Conservation (phyloP, 1,140 invertebrate species). For the Monochamus saltuarius region DNA sequence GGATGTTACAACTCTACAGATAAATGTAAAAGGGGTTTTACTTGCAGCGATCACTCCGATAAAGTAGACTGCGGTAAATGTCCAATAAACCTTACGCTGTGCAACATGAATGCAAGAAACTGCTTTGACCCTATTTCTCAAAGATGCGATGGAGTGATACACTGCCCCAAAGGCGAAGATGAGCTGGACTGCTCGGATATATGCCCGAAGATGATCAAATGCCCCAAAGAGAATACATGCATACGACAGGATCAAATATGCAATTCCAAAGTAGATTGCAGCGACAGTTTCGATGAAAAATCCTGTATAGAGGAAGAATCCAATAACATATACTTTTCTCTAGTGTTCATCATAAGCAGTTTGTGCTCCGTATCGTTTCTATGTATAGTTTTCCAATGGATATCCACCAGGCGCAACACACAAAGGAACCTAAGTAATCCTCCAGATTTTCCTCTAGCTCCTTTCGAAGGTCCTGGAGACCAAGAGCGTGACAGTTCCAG, state of each 20-base stretch:
- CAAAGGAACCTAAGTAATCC: neutral
- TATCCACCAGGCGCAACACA: neutral
- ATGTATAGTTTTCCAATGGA: slow-evolving; percentile 9
- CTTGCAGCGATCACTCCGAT: slow-evolving; percentile 12
- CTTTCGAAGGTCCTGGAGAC: slow-evolving; percentile 23
- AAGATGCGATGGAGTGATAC: slow-evolving; percentile 20
- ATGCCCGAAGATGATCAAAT: slow-evolving; percentile 27
- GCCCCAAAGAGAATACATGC: slow-evolving; percentile 21
- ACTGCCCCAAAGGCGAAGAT: slow-evolving; percentile 32
- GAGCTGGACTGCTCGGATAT: slow-evolving; percentile 24
- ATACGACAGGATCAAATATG: slow-evolving; percentile 24
- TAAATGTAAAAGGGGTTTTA: neutral
- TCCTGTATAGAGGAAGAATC: slow-evolving; percentile 4
- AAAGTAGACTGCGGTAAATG: neutral
- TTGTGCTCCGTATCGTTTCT: neutral
- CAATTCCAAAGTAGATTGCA: slow-evolving; percentile 25
- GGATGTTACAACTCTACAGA: slow-evolving; percentile 11
- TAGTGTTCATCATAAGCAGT: neutral
- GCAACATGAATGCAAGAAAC: neutral
- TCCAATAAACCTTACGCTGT: neutral
- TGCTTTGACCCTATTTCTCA: slow-evolving; percentile 14
- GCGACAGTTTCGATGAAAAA: slow-evolving; percentile 26
- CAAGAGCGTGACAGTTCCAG: neutral
- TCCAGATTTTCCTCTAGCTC: neutral
- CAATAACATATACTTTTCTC: neutral